Base-by-base conservation (phyloP, 1,140 invertebrate genomes). In the Lordiphosa collinella region DNA sequence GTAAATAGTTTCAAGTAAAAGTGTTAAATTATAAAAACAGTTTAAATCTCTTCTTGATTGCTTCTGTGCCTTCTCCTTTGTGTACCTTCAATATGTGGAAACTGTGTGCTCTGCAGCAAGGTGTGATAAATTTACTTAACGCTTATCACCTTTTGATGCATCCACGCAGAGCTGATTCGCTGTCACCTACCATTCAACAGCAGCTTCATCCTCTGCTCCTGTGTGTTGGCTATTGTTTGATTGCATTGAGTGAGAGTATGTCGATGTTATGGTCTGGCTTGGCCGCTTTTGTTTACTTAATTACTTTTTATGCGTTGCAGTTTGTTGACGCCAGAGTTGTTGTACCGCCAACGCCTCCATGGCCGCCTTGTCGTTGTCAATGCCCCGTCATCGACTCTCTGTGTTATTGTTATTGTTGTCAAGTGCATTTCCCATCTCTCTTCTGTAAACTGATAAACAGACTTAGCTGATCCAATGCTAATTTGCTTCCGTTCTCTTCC, bases 261-360 rank as follows among this genome's bases (percentile, higher is more conserved):
- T 6, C 16, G 48, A 25, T 29, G 53, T 18, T 35, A 34, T 47
- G 48, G 1, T 65, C 38, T 43, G 44, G 61, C 14, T 36, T 47
- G 60, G 38, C 46, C 34, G 63, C 71, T 69, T 52, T 69, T 80
- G 58, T 79, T 79, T 74, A 80, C 64, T 66, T 54, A 70, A 76
- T 68, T 64, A 67, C 55, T 66, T 66, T 58, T 58, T 66, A 50
- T 52, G 59, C 56, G 60, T 51, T 49, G 59, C 55, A 72, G 55
- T 69, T 64, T 73, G 61, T 72, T 59, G 69, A 66, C 69, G 62
- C 43, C 43, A 62, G 58, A 59, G 44, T 46, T 14, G 48, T 43
- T 65, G 59, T 49, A 61, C 14, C 25, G 62, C 36, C 53, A 51
- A 58, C 69, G 61, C 57, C 48, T 61, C 49, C 50, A 72, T 51